phyloP scores from a whole-genome alignment of 2,888 invertebrate genomes.

The Caenorhabditis angaria region DNA sequence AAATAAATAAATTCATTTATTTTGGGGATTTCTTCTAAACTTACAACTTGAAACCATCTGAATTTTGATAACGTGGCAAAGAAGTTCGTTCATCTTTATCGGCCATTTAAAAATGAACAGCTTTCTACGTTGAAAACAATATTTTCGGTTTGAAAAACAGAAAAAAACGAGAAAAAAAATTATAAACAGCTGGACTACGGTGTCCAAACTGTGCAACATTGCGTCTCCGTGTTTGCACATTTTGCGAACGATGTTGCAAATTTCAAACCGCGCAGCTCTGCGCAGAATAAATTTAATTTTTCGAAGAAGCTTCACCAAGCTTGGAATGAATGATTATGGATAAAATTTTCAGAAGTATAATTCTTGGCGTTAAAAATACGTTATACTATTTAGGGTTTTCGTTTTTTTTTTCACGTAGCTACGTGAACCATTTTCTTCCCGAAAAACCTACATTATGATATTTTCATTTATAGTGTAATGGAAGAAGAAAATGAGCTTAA shows the following conservation, averaged over 20 bases:
- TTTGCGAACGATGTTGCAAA: too few relatives aligned
- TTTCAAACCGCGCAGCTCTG: too few relatives aligned
- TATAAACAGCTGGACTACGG: neutral
- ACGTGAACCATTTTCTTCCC: too few relatives aligned
- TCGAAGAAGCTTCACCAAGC: too few relatives aligned
- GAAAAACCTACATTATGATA: too few relatives aligned
- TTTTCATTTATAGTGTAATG: neutral
- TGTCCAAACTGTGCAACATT: slow-evolving; percentile 14
- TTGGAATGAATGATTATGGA: too few relatives aligned
- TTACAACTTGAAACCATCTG: neutral
- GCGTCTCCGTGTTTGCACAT: slow-evolving; percentile 19
- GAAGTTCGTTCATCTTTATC: slow-evolving; percentile 12
- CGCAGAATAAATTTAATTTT: too few relatives aligned
- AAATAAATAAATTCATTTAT: neutral
- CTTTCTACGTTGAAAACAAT: neutral
- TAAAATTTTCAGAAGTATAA: neutral
- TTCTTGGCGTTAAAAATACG: neutral
- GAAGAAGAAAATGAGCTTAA: slow-evolving; percentile 4
- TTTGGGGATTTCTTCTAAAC: neutral
- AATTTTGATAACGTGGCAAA: neutral
- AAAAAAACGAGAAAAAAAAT: neutral
- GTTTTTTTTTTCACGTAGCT: too few relatives aligned
- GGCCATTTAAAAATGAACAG: slow-evolving; percentile 9
- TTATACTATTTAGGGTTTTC: slow-evolving; percentile 14
- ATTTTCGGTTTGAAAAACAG: neutral